A percentile compares a stretch with the other conserved stretches of the same genome.
phyloP scores from a whole-genome alignment of 2,113 vertebrate genomes.

The Chionomys nivalis region DNA sequence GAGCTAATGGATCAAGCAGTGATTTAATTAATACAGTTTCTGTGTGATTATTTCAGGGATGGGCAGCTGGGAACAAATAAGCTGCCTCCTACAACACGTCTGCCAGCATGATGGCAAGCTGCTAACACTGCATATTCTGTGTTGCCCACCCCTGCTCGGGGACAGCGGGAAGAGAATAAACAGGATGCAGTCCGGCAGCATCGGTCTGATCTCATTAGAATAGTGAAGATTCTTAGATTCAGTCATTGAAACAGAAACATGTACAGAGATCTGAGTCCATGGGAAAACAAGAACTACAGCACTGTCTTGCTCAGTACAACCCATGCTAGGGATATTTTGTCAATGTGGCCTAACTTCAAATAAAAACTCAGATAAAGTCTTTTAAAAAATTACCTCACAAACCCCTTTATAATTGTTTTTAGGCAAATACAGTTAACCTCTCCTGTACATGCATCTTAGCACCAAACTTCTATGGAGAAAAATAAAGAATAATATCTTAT shows the following conservation, averaged over 20 bases:
- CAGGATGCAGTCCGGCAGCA: neutral
- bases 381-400: neutral
- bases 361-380: neutral
- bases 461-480: neutral
- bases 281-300: neutral
- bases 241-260: neutral
- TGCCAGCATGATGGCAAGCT: neutral
- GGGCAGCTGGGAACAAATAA: too few relatives aligned
- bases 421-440: neutral
- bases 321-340: neutral
- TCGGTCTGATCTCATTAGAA: neutral
- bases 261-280: neutral
- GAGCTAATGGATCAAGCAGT: too few relatives aligned
- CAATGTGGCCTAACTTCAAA: neutral
- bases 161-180: neutral
- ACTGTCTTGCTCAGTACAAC: neutral
- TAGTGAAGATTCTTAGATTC: neutral
- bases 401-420: neutral
- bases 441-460: neutral
- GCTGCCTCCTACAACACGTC: neutral
- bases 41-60: too few relatives aligned
- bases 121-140: neutral
- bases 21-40: too few relatives aligned
- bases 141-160: neutral
- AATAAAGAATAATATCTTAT: neutral